A percentile compares a stretch with the other conserved stretches of the same genome.
Evolutionary conservation across 2,797 vertebrate species (phyloP).

Genomic region (Silurus aristotelis): DNA sequence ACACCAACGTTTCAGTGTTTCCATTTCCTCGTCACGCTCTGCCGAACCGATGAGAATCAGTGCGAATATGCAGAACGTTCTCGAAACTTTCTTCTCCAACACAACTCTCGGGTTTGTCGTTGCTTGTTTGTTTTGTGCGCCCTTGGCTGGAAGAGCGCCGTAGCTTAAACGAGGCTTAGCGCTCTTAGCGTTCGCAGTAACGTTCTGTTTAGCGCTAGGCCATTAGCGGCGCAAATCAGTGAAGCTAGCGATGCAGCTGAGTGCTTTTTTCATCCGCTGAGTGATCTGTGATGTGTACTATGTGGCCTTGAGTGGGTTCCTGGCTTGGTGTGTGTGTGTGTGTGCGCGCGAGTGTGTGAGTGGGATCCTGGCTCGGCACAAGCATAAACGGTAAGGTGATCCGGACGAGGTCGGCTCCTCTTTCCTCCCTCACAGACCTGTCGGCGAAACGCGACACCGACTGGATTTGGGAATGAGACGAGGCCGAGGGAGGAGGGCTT

Average conservation of each 20-base stretch:
- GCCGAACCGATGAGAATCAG: not conserved
- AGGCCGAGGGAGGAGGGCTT: slow-evolving; percentile 75
- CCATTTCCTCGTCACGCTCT: not conserved
- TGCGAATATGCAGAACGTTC: not conserved
- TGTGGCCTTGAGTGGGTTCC: slow-evolving; percentile 90
- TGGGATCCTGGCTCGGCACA: slow-evolving; percentile 91
- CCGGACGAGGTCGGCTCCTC: slow-evolving; percentile 77
- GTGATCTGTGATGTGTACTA: slow-evolving; percentile 89
- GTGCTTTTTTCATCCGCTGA: slow-evolving; percentile 76
- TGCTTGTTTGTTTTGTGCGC: not conserved
- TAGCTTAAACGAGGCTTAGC: slow-evolving; percentile 20
- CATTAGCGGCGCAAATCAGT: slow-evolving; percentile 55
- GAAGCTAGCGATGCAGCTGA: slow-evolving; percentile 47
- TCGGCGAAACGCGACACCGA: slow-evolving; percentile 90
- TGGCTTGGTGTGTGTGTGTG: slow-evolving; percentile 74
- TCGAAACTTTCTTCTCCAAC: not conserved
- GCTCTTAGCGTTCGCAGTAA: slow-evolving; percentile 2
- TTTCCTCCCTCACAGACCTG: slow-evolving; percentile 93
- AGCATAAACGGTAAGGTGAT: slow-evolving; percentile 97
- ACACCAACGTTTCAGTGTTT: not conserved
- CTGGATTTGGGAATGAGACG: slow-evolving; percentile 92
- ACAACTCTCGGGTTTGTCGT: not conserved
- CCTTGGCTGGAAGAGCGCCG: not conserved
- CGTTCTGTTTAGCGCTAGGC: slow-evolving; percentile 33
- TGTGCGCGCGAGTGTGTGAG: slow-evolving; percentile 67